A percentile compares a stretch with the other conserved stretches of the same genome.
Evolutionary conservation across 2,113 vertebrate genomes (phyloP).

Genomic region (Lophochroa leadbeateri): DNA sequence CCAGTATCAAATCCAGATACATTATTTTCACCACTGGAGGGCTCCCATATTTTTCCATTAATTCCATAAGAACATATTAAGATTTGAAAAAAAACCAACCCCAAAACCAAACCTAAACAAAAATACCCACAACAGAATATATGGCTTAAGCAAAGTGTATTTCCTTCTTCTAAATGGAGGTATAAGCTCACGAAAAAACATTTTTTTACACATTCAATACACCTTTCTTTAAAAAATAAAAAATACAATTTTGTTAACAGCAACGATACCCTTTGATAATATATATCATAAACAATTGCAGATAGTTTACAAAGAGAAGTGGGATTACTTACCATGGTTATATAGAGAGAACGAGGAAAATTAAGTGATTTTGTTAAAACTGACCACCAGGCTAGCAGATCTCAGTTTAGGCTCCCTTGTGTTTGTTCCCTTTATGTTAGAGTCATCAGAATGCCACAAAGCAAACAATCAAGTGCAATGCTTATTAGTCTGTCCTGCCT

Average conservation of each 20-base stretch:
- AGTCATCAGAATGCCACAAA: neutral
- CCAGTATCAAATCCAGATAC: neutral
- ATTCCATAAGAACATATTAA: neutral
- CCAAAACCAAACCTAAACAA: neutral
- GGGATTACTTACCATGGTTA: neutral
- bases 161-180: neutral
- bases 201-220: neutral
- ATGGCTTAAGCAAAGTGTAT: neutral
- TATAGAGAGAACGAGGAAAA: neutral
- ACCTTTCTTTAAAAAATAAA: neutral
- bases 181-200: neutral
- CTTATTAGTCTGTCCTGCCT: neutral
- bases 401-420: neutral
- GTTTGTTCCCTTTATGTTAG: neutral
- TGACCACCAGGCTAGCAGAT: neutral
- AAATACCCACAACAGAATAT: neutral
- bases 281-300: neutral
- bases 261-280: neutral
- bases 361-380: neutral
- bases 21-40: conserved; percentile 71
- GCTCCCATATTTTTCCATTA: conserved; percentile 66
- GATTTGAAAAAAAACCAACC: neutral
- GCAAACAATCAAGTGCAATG: neutral
- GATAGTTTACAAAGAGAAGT: neutral
- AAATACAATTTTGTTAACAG: neutral